phyloP scores from a whole-genome alignment of 1,140 invertebrate species.

The Heliconius hewitsoni region DNA sequence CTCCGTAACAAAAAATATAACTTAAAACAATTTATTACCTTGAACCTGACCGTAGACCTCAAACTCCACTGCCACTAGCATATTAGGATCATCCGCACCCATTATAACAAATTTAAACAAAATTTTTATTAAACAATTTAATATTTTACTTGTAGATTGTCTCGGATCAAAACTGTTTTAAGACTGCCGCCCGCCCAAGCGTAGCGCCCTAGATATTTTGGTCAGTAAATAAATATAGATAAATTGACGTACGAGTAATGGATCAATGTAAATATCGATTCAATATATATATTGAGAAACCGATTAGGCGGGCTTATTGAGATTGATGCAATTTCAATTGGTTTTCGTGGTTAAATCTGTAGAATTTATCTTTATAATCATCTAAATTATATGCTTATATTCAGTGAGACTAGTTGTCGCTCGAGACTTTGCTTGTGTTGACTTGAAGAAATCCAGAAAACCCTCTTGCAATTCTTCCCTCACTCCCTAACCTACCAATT shows the following conservation, averaged over 20 bases:
- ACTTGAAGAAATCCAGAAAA: no score
- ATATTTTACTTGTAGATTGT: conserved; percentile 25
- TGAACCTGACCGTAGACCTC: conserved; percentile 94
- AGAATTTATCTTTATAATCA: neutral
- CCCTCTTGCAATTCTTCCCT: no score
- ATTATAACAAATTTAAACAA: conserved; percentile 60
- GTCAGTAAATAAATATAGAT: conserved; percentile 22
- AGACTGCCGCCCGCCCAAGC: conserved; percentile 56
- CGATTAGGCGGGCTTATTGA: neutral
- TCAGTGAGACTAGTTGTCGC: neutral
- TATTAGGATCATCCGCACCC: conserved; percentile 83
- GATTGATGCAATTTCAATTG: conserved; percentile 2
- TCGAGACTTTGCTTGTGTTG: neutral
- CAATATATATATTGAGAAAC: neutral
- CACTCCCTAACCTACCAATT: no score
- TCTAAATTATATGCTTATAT: neutral
- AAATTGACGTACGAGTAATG: conserved; percentile 13
- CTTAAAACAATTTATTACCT: conserved; percentile 81
- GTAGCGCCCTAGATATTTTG: conserved; percentile 45
- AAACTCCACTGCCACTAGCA: conserved; percentile 90
- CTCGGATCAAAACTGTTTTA: conserved; percentile 33
- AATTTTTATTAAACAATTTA: conserved; percentile 25
- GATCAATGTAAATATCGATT: neutral
- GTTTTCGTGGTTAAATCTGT: neutral
- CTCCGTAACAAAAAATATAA: no score